Evolutionary conservation across 2,797 vertebrate genomes (phyloP).

Genomic region (Xyrichtys novacula): DNA sequence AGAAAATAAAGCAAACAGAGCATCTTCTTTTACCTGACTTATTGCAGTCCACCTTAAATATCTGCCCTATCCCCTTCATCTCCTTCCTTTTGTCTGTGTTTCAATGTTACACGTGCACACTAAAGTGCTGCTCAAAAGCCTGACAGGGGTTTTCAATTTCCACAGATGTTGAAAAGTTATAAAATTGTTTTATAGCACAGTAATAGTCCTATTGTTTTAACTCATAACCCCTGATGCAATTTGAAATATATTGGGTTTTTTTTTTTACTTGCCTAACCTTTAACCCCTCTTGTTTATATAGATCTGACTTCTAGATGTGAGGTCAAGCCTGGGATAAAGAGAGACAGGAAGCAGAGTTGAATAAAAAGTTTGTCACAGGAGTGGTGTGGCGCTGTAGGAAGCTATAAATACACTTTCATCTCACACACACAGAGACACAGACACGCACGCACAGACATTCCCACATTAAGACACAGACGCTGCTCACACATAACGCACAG

Average conservation of each 20-base stretch:
- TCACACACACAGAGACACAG: conserved; percentile 42
- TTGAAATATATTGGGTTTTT: not conserved
- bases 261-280: conserved; percentile 35
- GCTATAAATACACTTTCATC: conserved; percentile 91
- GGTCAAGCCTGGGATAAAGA: conserved; percentile 61
- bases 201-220: not conserved
- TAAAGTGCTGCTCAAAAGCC: too few species aligned
- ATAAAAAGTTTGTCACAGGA: conserved; percentile 89
- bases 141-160: not conserved
- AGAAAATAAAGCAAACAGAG: too few species aligned
- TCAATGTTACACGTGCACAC: too few species aligned
- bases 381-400: conserved; percentile 78
- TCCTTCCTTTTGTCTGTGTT: too few species aligned
- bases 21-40: too few species aligned
- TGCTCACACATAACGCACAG: conserved; percentile 62
- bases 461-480: conserved; percentile 66
- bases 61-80: too few species aligned
- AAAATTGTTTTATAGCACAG: not conserved
- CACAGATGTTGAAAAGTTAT: not conserved
- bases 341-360: conserved; percentile 93
- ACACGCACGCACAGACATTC: conserved; percentile 28
- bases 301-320: conserved; percentile 31
- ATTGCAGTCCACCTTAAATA: too few species aligned
- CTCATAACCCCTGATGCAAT: not conserved
- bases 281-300: conserved; percentile 17